Percentiles rank a stretch among this genome's conserved stretches.
phyloP scores from a whole-genome alignment of 2,113 vertebrate species.

The Tachycineta bicolor region DNA sequence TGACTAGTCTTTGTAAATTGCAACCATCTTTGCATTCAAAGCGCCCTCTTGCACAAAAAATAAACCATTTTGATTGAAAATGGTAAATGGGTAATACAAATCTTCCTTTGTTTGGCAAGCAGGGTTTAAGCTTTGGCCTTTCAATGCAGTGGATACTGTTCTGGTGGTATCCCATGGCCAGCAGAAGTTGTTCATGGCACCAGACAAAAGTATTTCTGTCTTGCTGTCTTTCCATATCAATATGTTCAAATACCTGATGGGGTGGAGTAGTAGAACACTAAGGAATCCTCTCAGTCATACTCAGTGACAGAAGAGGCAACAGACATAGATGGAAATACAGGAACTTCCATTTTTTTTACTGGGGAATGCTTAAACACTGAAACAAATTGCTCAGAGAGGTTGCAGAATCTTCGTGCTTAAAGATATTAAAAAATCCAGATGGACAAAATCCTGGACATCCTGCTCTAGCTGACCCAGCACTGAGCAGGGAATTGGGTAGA shows the following conservation, averaged over 20 bases:
- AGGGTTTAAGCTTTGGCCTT: not conserved
- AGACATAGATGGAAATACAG: not conserved
- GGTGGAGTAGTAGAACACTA: not conserved
- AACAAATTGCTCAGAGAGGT: not conserved
- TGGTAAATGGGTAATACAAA: not conserved
- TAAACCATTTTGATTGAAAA: not conserved
- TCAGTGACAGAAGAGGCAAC: not conserved
- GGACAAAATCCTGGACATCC: not conserved
- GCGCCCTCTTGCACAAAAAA: not conserved
- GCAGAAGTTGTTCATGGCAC: not conserved
- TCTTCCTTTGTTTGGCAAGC: not conserved
- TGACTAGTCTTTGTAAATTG: not conserved
- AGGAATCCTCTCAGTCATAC: not conserved
- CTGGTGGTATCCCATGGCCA: not conserved
- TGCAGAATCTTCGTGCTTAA: not conserved
- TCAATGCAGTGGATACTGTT: not conserved
- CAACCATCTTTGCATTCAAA: not conserved
- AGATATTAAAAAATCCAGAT: not conserved
- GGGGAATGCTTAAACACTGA: not conserved
- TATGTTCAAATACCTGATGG: not conserved
- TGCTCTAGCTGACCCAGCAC: not conserved
- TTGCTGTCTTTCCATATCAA: not conserved
- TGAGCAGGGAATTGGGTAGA: not conserved
- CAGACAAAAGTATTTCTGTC: not conserved
- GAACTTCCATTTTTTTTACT: not conserved